Evolutionary conservation across 1,140 invertebrate species (phyloP), one percentile per base, ranked within the genome.

Genomic region (Drosophila sturtevanti): DNA sequence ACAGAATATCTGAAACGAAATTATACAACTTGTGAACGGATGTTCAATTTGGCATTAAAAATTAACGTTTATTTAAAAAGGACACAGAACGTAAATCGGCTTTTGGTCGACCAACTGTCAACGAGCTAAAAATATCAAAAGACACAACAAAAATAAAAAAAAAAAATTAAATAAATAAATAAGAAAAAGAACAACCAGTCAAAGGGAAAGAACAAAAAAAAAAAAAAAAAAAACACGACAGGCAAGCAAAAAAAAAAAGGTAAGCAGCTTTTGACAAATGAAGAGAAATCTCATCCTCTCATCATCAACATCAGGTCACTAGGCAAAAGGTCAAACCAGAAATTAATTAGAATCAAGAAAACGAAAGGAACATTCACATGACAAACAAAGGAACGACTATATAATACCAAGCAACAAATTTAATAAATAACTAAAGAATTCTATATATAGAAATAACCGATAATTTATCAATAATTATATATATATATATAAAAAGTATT

Each of bases 21-120:
- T 48, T 48, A 48, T 48, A 48, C 41, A 48, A 48, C 41, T 48
- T 48, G 41, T 11, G 52, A 44, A 71, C 72, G 78, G 72, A 77
- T 71, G 64, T 72, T 81, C 73, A 75, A 80, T 80, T 71, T 71
- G 55, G 62, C 79, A 82, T 82, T 82, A 82, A 71, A 82, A 76
- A 79, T 82, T 75, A 82, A 82, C 78, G 71, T 75, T 82, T 68
- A 82, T 82, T 82, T 82, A 82, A 82, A 82, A 82, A 75, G 75
- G 66, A 74, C 38, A 73, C 59, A 52, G 37, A 37, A 63, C 61
- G 22, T 54, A 81, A 74, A 81, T 81, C 79, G 79, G 79, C 63
- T 82, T 82, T 69, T 55, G 34, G 60, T 56, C 38, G 12, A 31
- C 55, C 31, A 61, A 77, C 61, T 77, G 79, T 77, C 74, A 81